A percentile compares a stretch with the other conserved stretches of the same genome.
phyloP scores from a whole-genome alignment of 1,140 invertebrate genomes.

The Tribolium castaneum region DNA sequence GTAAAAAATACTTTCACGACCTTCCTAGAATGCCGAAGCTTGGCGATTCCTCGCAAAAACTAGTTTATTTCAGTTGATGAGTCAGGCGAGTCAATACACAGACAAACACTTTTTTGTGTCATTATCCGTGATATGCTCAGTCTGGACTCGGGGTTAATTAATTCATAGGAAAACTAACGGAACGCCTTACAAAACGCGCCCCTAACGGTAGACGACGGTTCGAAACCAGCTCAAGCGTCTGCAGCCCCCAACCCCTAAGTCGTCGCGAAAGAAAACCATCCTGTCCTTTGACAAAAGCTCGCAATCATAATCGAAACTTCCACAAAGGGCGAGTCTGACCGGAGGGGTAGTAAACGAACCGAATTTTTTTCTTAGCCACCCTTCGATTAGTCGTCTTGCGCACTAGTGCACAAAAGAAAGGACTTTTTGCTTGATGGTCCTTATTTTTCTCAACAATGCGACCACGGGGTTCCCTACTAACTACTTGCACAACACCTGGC shows the following conservation, averaged over 20 bases:
- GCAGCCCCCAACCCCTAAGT: constrained; percentile 40
- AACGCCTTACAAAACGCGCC: constrained; percentile 3
- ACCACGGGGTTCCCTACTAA: constrained; percentile 35
- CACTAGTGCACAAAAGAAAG: constrained; percentile 34
- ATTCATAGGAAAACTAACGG: constrained; percentile 14
- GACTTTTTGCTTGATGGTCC: constrained; percentile 48
- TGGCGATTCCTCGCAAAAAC: not conserved
- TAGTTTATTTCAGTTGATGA: not conserved
- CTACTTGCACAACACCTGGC: constrained; percentile 44
- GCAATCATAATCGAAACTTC: constrained; percentile 49
- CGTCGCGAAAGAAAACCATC: constrained; percentile 46
- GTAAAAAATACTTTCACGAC: not conserved
- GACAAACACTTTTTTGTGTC: not conserved
- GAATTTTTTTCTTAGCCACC: constrained; percentile 41
- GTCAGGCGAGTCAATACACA: too few species aligned
- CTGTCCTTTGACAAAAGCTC: constrained; percentile 46
- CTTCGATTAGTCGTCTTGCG: constrained; percentile 43
- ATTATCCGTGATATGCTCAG: not conserved
- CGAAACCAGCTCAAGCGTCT: constrained; percentile 45
- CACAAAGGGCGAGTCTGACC: constrained; percentile 10
- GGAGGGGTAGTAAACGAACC: constrained; percentile 49
- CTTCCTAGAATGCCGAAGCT: not conserved
- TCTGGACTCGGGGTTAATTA: not conserved
- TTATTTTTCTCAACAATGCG: constrained; percentile 24
- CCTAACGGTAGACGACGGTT: constrained; percentile 39